phyloP scores from a whole-genome alignment of 2,797 vertebrate species.

The Chloroceryle amazona region DNA sequence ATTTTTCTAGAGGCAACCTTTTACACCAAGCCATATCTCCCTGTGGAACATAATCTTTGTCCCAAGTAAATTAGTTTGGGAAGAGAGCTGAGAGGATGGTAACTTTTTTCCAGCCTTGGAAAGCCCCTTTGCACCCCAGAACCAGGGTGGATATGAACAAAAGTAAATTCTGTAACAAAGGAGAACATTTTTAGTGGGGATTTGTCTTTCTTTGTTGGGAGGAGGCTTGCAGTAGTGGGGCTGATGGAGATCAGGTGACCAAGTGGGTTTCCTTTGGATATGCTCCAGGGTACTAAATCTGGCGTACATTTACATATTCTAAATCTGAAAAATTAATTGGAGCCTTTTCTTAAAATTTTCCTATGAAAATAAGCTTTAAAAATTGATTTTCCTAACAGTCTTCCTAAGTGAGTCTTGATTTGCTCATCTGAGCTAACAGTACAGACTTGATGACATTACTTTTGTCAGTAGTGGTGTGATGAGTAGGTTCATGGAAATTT shows the following conservation, averaged over 20 bases:
- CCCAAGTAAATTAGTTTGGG: neutral
- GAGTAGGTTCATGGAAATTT: neutral
- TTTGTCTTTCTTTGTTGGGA: neutral
- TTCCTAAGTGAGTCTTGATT: neutral
- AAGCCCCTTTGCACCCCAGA: neutral
- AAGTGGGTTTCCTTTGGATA: neutral
- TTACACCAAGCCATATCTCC: neutral
- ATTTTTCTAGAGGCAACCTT: neutral
- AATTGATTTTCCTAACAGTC: neutral
- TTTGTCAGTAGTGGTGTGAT: neutral
- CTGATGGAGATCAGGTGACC: neutral
- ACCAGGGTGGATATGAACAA: neutral
- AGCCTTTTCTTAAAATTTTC: neutral
- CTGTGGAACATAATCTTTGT: neutral
- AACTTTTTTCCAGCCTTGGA: neutral
- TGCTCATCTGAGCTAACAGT: neutral
- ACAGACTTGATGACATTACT: neutral
- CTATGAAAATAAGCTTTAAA: neutral
- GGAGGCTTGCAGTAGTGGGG: neutral
- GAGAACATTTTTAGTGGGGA: neutral
- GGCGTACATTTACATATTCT: neutral
- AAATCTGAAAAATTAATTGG: neutral
- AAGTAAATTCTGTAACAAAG: neutral
- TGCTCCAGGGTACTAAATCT: neutral
- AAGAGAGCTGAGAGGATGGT: neutral